phyloP scores from a whole-genome alignment of 1,140 invertebrate species.

The Microplitis mediator region DNA sequence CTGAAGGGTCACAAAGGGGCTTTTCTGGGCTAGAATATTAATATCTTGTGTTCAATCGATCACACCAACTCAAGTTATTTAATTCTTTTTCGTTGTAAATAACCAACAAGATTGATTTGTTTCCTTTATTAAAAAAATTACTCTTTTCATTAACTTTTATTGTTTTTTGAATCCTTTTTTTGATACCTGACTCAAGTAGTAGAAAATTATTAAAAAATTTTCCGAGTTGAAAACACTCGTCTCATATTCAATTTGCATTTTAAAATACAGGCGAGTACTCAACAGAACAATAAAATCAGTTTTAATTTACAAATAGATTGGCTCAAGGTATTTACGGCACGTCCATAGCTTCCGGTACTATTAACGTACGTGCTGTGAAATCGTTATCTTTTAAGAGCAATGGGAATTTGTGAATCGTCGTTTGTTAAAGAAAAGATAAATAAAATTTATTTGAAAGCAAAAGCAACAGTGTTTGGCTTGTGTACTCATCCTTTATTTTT shows the following conservation, averaged over 20 bases:
- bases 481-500: background rate
- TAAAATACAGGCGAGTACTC: background rate
- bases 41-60: conserved; percentile 1
- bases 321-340: conserved; percentile 7
- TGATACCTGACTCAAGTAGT: too few species aligned
- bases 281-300: background rate
- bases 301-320: background rate
- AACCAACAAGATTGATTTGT: too few species aligned
- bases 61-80: background rate
- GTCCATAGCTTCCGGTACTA: conserved; percentile 5
- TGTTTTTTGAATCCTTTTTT: too few species aligned
- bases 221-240: too few species aligned
- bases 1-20: background rate
- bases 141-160: too few species aligned
- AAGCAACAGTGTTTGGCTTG: background rate
- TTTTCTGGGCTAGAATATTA: background rate
- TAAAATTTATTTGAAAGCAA: background rate
- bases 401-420: conserved; percentile 1
- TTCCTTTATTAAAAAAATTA: too few species aligned
- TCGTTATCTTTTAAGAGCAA: background rate
- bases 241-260: background rate
- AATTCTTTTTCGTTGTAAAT: too few species aligned
- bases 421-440: background rate
- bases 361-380: conserved; percentile 19
- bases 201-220: too few species aligned